Evolutionary conservation across 1,140 invertebrate species (phyloP).

Genomic region (Calliphora vicina): DNA sequence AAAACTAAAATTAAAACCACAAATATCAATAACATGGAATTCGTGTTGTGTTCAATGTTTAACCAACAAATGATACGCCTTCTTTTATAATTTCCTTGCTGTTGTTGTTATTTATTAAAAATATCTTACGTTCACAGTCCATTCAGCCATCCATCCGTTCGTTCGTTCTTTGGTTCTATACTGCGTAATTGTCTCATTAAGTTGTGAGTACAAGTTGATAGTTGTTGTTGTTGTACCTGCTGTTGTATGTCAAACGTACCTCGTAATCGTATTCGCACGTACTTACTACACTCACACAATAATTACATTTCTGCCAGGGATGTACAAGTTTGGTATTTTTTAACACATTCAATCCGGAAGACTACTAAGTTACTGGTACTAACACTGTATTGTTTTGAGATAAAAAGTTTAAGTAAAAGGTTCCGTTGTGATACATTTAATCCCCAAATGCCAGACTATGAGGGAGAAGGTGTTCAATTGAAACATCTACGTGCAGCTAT

Average conservation of each 20-base stretch:
- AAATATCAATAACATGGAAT: constrained; percentile 11
- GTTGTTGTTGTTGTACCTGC: background rate
- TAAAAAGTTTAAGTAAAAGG: too few species aligned
- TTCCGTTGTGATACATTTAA: too few species aligned
- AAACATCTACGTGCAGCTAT: too few species aligned
- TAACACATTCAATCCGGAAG: too few species aligned
- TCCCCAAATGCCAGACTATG: too few species aligned
- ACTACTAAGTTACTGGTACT: too few species aligned
- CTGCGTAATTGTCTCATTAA: background rate
- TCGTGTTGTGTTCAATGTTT: constrained; percentile 7
- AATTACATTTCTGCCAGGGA: too few species aligned
- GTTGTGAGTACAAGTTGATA: background rate
- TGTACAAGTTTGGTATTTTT: too few species aligned
- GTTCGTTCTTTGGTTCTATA: background rate
- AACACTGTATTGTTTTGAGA: too few species aligned
- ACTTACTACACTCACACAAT: background rate
- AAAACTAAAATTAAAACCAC: constrained; percentile 3
- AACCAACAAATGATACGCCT: constrained; percentile 16
- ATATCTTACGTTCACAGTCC: background rate
- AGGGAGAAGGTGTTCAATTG: too few species aligned
- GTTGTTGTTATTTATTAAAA: background rate
- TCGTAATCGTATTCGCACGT: background rate
- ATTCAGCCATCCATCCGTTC: background rate
- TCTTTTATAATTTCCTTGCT: background rate
- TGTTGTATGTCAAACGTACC: background rate